Percentiles rank a stretch among this genome's conserved stretches.
These are phyloP conservation scores for Sycophila texana DNA, from an alignment of 2,888 invertebrate genomes.

Conservation along the genomic window DNA sequence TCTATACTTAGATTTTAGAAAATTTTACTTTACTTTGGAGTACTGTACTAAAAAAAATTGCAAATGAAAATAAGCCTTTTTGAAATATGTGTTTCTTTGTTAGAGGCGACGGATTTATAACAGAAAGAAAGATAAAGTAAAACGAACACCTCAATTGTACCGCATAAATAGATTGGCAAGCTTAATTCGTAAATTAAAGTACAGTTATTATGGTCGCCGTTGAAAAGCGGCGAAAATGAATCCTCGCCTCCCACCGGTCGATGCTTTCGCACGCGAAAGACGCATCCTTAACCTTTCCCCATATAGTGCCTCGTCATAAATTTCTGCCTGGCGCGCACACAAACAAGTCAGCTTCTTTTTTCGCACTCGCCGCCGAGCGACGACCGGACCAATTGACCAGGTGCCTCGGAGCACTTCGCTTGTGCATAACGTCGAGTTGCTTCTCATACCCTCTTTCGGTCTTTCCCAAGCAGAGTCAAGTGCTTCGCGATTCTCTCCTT, in stretches of 20 bases:
- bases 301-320: background rate
- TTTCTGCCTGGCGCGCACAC: background rate
- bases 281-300: slow-evolving; percentile 22
- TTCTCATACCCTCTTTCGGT: background rate
- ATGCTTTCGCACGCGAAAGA: background rate
- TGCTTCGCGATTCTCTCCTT: background rate
- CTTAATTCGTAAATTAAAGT: background rate
- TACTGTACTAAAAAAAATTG: background rate
- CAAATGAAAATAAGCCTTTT: background rate
- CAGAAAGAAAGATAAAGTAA: background rate
- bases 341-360: slow-evolving; percentile 1
- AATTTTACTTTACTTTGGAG: too few species aligned
- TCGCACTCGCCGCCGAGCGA: background rate
- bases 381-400: slow-evolving; percentile 39
- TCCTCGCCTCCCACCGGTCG: background rate
- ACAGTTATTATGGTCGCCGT: background rate
- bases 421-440: background rate
- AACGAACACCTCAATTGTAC: background rate
- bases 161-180: background rate
- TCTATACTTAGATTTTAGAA: too few species aligned
- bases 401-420: background rate
- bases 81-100: too few species aligned
- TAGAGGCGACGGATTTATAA: too few species aligned
- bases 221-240: background rate
- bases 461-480: slow-evolving; percentile 3